Evolutionary conservation across 92 coral and sea anemone genomes (phyloP).

Genomic region (Phenganax subtilis): DNA sequence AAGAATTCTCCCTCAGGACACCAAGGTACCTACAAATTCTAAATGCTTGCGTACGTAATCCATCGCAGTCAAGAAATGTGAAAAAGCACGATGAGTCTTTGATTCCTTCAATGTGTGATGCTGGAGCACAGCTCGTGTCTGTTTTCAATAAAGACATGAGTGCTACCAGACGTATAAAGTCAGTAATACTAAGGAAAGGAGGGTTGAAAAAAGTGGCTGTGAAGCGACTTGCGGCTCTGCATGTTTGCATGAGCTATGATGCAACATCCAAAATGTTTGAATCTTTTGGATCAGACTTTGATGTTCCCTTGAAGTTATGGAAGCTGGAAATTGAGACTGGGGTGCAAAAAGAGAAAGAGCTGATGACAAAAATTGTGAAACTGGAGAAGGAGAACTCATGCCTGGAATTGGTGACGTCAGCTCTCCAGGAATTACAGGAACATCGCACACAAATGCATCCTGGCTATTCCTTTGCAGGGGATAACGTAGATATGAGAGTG

Average conservation of each 20-base stretch:
- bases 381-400: not conserved
- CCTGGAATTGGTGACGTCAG: not conserved
- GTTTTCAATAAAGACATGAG: slow-evolving; percentile 34
- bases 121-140: slow-evolving; percentile 42
- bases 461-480: slow-evolving; percentile 59
- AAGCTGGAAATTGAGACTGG: not conserved
- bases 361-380: not conserved
- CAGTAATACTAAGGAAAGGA: slow-evolving; percentile 43
- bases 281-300: slow-evolving; percentile 47
- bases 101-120: slow-evolving; percentile 50
- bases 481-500: slow-evolving; percentile 45
- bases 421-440: not conserved
- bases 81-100: slow-evolving; percentile 35
- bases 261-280: slow-evolving; percentile 45
- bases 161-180: slow-evolving; percentile 40
- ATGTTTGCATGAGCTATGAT: slow-evolving; percentile 48
- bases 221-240: slow-evolving; percentile 32
- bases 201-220: slow-evolving; percentile 48
- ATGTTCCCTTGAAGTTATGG: not conserved
- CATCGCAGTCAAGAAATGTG: slow-evolving; percentile 50
- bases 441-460: slow-evolving; percentile 51
- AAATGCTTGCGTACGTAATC: slow-evolving; percentile 34
- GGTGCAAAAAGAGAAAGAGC: not conserved
- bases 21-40: slow-evolving; percentile 20
- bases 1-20: slow-evolving; percentile 33